phyloP scores from a whole-genome alignment of 2,797 vertebrate genomes.

The Cyprinodon diabolis region DNA sequence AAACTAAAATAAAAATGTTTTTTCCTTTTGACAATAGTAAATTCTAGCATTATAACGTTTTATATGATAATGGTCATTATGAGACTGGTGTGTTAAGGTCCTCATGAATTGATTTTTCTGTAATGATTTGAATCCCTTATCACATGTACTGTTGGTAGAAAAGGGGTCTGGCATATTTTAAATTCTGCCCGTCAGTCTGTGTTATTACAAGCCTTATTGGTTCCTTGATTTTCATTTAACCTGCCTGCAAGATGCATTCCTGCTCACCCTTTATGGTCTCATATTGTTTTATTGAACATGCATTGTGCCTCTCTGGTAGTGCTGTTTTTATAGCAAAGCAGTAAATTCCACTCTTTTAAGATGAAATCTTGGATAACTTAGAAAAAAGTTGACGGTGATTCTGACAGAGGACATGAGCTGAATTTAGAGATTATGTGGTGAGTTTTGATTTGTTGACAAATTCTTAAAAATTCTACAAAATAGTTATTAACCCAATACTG shows the following conservation, averaged over 20 bases:
- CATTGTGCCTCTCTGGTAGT: constrained; percentile 79
- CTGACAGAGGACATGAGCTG: constrained; percentile 45
- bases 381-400: constrained; percentile 56
- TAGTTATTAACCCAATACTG: neutral
- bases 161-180: constrained; percentile 66
- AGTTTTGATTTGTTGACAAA: constrained; percentile 27
- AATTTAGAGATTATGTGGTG: constrained; percentile 36
- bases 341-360: constrained; percentile 80
- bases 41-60: constrained; percentile 30
- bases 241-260: constrained; percentile 80
- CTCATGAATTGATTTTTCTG: constrained; percentile 21
- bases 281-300: constrained; percentile 87
- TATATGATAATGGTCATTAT: constrained; percentile 12
- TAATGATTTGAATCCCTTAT: constrained; percentile 24
- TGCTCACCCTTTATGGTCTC: constrained; percentile 83
- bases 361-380: constrained; percentile 71
- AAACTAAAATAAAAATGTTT: constrained; percentile 27
- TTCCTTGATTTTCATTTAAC: constrained; percentile 87
- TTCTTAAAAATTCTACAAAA: constrained; percentile 32
- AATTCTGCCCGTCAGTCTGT: constrained; percentile 71
- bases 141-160: constrained; percentile 27
- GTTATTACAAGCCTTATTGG: constrained; percentile 86
- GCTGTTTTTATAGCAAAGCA: constrained; percentile 77
- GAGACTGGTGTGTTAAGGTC: constrained; percentile 24
- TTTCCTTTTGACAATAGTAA: constrained; percentile 11